These are phyloP conservation scores for Pentalonia nigronervosa DNA, from an alignment of 1,140 invertebrate genomes.

Conservation along the genomic window DNA sequence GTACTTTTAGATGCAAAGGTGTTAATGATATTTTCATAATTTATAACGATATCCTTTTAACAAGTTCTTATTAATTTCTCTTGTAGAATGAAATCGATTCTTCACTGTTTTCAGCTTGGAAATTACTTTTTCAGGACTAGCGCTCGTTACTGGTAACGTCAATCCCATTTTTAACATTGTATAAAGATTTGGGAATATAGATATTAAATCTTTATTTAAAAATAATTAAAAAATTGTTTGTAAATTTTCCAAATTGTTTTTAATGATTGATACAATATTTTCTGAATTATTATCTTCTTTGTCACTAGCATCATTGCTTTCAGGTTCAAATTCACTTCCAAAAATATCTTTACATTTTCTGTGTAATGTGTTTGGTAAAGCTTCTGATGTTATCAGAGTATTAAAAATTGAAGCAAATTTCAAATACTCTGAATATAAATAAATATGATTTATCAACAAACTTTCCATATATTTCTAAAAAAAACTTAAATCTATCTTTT, in stretches of 20 bases:
- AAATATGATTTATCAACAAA: background rate
- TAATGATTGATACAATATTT: background rate
- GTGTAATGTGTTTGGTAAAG: background rate
- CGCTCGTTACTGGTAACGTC: background rate
- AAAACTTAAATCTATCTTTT: background rate
- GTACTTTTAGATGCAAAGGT: background rate
- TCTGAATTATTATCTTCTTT: background rate
- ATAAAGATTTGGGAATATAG: background rate
- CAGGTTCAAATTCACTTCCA: background rate
- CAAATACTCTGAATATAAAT: background rate
- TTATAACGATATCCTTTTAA: background rate
- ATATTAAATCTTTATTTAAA: conserved; percentile 8
- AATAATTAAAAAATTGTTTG: conserved; percentile 4
- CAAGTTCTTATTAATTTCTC: background rate
- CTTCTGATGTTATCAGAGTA: background rate
- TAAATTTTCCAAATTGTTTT: background rate
- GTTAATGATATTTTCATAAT: background rate
- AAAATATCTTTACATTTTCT: background rate
- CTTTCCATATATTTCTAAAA: background rate
- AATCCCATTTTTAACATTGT: background rate
- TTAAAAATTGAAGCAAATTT: background rate
- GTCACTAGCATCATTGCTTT: background rate
- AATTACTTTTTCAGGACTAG: background rate
- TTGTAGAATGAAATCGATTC: background rate
- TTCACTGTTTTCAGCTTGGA: background rate